These are phyloP conservation scores for Auanema freiburgensis DNA, from an alignment of 2,888 invertebrate genomes.

Conservation along the genomic window DNA sequence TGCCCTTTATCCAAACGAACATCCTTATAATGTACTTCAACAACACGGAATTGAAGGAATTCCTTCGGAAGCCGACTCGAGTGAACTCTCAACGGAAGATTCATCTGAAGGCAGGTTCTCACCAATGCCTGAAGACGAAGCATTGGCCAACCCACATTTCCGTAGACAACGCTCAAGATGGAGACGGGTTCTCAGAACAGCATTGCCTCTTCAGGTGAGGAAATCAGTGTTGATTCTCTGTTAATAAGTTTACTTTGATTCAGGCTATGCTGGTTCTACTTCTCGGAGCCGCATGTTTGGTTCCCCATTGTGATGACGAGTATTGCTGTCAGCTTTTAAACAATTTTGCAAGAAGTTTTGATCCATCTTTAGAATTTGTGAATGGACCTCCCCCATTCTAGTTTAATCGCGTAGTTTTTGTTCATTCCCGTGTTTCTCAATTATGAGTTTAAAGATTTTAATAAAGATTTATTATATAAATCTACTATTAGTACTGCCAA, in stretches of 20 bases:
- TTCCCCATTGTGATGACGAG: constrained; percentile 81
- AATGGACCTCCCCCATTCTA: constrained; percentile 91
- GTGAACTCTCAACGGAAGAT: constrained; percentile 43
- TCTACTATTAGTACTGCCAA: too few relatives aligned
- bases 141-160: constrained; percentile 39
- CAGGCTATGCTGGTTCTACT: constrained; percentile 90
- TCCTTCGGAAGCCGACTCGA: constrained; percentile 41
- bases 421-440: constrained; percentile 3
- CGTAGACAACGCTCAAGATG: constrained; percentile 57
- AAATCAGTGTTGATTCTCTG: too few relatives aligned
- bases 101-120: constrained; percentile 46
- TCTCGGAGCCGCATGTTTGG: constrained; percentile 87
- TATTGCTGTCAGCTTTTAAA: constrained; percentile 83
- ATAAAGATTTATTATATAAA: background rate
- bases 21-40: constrained; percentile 54
- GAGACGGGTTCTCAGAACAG: constrained; percentile 62
- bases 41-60: constrained; percentile 50
- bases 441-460: constrained; percentile 4
- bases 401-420: constrained; percentile 32
- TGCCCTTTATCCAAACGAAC: constrained; percentile 54
- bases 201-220: constrained; percentile 73
- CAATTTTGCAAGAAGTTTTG: constrained; percentile 80
- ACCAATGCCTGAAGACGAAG: constrained; percentile 50
- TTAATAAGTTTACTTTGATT: too few relatives aligned
- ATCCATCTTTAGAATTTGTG: constrained; percentile 85